Conservation (phyloP, 2,113 vertebrate genomes). For the Pan troglodytes region NHGRI_mPanTro3-v2.1_pri NC_072411.2:56842501-56843000, state of each 20-base stretch:
- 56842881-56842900: not conserved
- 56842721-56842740: slow-evolving; percentile 55
- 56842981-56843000: not conserved
- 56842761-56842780: slow-evolving; percentile 49
- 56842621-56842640: not conserved
- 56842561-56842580: slow-evolving; percentile 63
- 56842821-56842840: slow-evolving; percentile 17
- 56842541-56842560: slow-evolving; percentile 53
- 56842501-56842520: slow-evolving; percentile 68
- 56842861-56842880: not conserved
- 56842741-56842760: slow-evolving; percentile 58
- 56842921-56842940: not conserved
- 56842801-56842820: not conserved
- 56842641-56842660: slow-evolving; percentile 30
- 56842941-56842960: not conserved
- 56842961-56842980: slow-evolving; percentile 6
- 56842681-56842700: slow-evolving; percentile 58
- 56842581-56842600: slow-evolving; percentile 56
- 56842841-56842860: not conserved
- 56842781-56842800: slow-evolving; percentile 18
- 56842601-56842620: slow-evolving; percentile 64
- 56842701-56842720: slow-evolving; percentile 39
- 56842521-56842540: slow-evolving; percentile 58
- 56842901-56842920: not conserved
- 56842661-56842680: slow-evolving; percentile 58